These are phyloP conservation scores for Taenaris catops DNA, from an alignment of 2,888 invertebrate genomes.

Conservation along the genomic window DNA sequence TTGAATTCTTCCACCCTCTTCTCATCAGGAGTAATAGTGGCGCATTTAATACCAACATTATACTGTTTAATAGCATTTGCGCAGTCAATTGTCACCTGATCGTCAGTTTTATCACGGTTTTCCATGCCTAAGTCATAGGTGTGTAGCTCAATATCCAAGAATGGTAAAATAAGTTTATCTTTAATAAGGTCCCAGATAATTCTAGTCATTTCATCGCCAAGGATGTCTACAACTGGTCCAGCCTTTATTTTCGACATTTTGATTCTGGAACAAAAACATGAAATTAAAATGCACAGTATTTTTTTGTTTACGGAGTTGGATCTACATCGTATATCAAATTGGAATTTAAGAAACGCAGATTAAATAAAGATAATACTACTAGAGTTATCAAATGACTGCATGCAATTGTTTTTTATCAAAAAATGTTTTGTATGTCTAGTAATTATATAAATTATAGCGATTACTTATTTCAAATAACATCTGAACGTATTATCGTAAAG, in stretches of 20 bases:
- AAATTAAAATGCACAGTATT: background rate
- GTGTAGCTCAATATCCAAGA: slow-evolving; percentile 96
- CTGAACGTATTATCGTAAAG: too few species aligned
- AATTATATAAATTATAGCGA: too few species aligned
- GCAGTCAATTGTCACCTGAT: slow-evolving; percentile 97
- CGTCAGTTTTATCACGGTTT: slow-evolving; percentile 95
- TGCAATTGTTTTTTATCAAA: too few species aligned
- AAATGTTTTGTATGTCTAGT: too few species aligned
- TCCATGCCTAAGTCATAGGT: slow-evolving; percentile 97
- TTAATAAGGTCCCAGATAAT: slow-evolving; percentile 99
- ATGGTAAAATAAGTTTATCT: slow-evolving; percentile 97
- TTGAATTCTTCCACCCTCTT: slow-evolving; percentile 95
- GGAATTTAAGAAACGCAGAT: too few species aligned
- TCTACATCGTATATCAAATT: too few species aligned
- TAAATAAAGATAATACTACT: too few species aligned
- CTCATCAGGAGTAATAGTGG: slow-evolving; percentile 99
- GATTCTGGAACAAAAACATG: too few species aligned
- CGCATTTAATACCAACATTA: slow-evolving; percentile 99
- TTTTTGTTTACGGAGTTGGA: too few species aligned
- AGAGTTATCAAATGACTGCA: too few species aligned
- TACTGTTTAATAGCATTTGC: slow-evolving; percentile 98
- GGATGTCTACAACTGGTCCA: slow-evolving; percentile 94
- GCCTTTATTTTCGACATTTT: slow-evolving; percentile 85
- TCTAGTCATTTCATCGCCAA: slow-evolving; percentile 98
- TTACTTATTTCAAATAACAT: too few species aligned